Conservation (phyloP, 2,797 vertebrate species). For the Myotis findleyi region DNA sequence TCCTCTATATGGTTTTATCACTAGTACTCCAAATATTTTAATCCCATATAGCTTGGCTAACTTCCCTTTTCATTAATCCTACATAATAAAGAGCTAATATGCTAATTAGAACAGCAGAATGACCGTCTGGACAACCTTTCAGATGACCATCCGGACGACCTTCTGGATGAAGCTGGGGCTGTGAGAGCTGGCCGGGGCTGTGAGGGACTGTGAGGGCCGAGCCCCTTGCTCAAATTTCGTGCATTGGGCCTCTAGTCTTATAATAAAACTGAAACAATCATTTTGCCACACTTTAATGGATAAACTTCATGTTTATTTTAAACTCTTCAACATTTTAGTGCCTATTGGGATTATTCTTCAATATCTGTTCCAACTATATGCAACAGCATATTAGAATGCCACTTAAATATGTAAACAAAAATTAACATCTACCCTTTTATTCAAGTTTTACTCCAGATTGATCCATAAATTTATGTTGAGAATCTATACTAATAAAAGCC, state of each 20-base stretch:
- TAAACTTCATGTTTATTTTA: not conserved
- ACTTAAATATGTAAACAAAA: not conserved
- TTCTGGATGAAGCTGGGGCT: no score
- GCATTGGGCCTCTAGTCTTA: not conserved
- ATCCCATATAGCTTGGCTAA: not conserved
- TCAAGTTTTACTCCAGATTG: not conserved
- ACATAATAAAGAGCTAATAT: no score
- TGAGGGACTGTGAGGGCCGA: no score
- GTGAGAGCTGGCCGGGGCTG: no score
- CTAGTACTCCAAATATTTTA: not conserved
- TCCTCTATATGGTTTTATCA: not conserved
- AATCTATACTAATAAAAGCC: not conserved
- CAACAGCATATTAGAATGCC: not conserved
- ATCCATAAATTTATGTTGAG: not conserved
- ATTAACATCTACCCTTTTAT: not conserved
- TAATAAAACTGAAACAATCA: not conserved
- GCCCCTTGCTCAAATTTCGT: no score
- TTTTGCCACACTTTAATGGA: not conserved
- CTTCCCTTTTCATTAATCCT: not conserved
- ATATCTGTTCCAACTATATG: not conserved
- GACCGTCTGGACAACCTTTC: no score
- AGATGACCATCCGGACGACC: no score
- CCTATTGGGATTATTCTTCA: not conserved
- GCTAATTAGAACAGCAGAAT: no score
- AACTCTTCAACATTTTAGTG: not conserved